These are phyloP conservation scores for Struthidea cinerea DNA, from an alignment of 2,113 vertebrate genomes.

Conservation along the genomic window DNA sequence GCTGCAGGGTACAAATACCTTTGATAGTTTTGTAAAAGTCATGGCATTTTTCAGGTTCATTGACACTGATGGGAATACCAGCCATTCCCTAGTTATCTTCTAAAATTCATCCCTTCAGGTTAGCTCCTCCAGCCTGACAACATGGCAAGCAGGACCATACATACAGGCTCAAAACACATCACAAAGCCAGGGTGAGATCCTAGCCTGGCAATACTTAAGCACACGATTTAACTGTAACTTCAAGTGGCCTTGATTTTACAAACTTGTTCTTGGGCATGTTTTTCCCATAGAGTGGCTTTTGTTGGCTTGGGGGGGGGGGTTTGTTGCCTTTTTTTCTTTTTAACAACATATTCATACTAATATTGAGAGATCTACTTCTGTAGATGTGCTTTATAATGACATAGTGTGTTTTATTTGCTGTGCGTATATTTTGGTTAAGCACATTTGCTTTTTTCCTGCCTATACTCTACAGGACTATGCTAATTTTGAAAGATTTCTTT, in stretches of 20 bases:
- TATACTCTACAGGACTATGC: background rate
- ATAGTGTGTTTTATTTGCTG: background rate
- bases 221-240: background rate
- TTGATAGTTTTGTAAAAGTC: background rate
- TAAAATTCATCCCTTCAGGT: background rate
- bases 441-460: background rate
- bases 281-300: background rate
- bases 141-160: background rate
- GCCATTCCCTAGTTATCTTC: background rate
- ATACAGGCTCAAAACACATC: background rate
- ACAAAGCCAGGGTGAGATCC: background rate
- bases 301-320: background rate
- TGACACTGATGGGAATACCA: background rate
- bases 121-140: background rate
- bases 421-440: background rate
- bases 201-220: background rate
- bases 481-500: background rate
- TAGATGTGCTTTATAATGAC: background rate
- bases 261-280: background rate
- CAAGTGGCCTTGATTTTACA: background rate
- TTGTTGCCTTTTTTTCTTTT: background rate
- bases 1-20: background rate
- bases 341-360: background rate
- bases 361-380: background rate
- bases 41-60: background rate